Base-by-base conservation (phyloP, 2,888 invertebrate species). In the Piscicola geometra region DNA sequence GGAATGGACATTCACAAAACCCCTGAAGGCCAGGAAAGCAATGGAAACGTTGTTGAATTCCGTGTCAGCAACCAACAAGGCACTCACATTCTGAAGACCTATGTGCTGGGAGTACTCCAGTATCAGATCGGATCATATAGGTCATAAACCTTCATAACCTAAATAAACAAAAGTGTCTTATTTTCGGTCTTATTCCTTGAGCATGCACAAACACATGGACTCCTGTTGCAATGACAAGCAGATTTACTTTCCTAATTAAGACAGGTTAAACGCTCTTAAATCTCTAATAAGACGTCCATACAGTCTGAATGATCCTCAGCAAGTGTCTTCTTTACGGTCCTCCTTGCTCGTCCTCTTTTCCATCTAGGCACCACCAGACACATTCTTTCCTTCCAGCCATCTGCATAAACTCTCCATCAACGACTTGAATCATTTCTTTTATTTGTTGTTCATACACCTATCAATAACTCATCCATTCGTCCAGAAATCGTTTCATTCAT, bases 51-150 rank as follows among this genome's bases (percentile, higher is more conserved):
- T 18, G n/a, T 56, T 25, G 3, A 21, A 56, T 15, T 56, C 60
- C 60, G n/a, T 25, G 25, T 56, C 60, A 18, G 60, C 60, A 5
- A 56, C 60, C 60, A 56, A 5, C n/a, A 56, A 21, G 5, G 60
- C 60, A 15, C 15, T 56, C 5, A 56, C 60, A 56, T 56, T 56
- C n/a, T 56, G 60, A 5, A 56, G 5, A 18, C n/a, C 60, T 56
- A 56, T n/a, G n/a, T 56, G 60, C n/a, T 56, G 60, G n/a, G n/a
- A 56, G n/a, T 56, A 56, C n/a, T 56, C 60, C 25, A 56, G n/a
- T n/a, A n/a, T n/a, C n/a, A n/a, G n/a, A n/a, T n/a, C n/a, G n/a
- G n/a, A n/a, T n/a, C n/a, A n/a, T n/a, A n/a, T n/a, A n/a, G n/a
- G n/a, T n/a, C n/a, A n/a, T n/a, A n/a, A n/a, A n/a, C n/a, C n/a